These are phyloP conservation scores for Parambassis ranga DNA, from an alignment of 2,797 vertebrate genomes.

Conservation along the genomic window DNA sequence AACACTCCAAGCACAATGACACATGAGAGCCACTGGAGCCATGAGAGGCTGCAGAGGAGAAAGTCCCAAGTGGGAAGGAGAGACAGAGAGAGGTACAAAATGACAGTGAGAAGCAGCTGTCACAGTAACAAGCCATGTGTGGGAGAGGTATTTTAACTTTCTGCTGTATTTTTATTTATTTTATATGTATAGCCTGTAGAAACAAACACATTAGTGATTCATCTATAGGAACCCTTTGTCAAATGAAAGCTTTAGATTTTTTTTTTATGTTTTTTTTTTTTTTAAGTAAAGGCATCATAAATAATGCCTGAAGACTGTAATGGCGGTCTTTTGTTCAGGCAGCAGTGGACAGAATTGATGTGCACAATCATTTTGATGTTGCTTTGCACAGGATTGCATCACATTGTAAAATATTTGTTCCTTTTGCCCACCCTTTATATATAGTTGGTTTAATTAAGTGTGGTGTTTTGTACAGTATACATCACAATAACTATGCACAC, in stretches of 20 bases:
- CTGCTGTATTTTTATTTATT: too few relatives aligned
- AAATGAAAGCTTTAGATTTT: too few relatives aligned
- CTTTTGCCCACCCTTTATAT: background rate
- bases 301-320: too few relatives aligned
- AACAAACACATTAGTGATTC: too few relatives aligned
- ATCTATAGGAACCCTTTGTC: too few relatives aligned
- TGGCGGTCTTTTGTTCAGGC: too few relatives aligned
- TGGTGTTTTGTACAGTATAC: background rate
- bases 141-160: too few relatives aligned
- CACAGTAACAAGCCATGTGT: background rate
- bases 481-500: background rate
- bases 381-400: background rate
- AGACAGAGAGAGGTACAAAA: background rate
- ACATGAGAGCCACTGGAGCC: constrained; percentile 27
- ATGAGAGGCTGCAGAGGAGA: constrained; percentile 24
- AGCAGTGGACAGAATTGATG: too few relatives aligned
- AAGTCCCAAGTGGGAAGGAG: background rate
- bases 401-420: background rate
- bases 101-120: background rate
- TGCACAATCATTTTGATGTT: background rate
- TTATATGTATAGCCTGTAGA: too few relatives aligned
- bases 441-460: background rate
- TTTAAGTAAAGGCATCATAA: too few relatives aligned
- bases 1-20: constrained; percentile 12
- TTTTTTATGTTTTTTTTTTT: too few relatives aligned